Percentiles rank a stretch among this genome's conserved stretches.
Conservation (phyloP, 2,888 invertebrate species). For the Periphyllus acericola region DNA sequence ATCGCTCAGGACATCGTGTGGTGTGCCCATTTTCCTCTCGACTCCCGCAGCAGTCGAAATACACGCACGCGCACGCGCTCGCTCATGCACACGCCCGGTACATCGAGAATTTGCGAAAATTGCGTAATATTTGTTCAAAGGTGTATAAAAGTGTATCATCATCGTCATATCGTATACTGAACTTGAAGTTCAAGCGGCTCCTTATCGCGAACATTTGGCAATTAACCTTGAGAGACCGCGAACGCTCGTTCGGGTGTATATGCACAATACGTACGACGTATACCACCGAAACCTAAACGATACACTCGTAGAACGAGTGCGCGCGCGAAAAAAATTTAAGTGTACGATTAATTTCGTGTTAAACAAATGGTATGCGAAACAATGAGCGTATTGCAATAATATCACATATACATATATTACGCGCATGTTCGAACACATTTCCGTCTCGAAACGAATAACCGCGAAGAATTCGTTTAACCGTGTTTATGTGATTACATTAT, state of each 20-base stretch:
- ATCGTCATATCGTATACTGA: neutral
- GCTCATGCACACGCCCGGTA: too few species aligned
- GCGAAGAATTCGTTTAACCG: slow-evolving; percentile 25
- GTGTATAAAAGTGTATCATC: too few species aligned
- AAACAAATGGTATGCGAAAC: neutral
- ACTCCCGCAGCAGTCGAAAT: neutral
- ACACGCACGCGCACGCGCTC: too few species aligned
- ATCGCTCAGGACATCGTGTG: too few species aligned
- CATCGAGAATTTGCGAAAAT: neutral
- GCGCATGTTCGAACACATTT: neutral
- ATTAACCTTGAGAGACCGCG: slow-evolving; percentile 30
- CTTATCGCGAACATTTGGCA: slow-evolving; percentile 37
- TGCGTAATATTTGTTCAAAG: slow-evolving; percentile 18
- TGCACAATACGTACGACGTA: neutral
- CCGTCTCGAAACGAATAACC: slow-evolving; percentile 25
- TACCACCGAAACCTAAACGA: too few species aligned
- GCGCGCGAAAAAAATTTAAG: neutral
- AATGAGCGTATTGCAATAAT: neutral
- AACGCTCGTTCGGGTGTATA: neutral
- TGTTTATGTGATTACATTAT: neutral
- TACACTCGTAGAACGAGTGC: neutral
- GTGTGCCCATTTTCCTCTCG: neutral
- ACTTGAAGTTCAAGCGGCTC: slow-evolving; percentile 44
- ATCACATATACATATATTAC: neutral
- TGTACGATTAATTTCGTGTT: neutral